Evolutionary conservation across 2,113 vertebrate species (phyloP).

Genomic region (Neopipo cinnamomea): DNA sequence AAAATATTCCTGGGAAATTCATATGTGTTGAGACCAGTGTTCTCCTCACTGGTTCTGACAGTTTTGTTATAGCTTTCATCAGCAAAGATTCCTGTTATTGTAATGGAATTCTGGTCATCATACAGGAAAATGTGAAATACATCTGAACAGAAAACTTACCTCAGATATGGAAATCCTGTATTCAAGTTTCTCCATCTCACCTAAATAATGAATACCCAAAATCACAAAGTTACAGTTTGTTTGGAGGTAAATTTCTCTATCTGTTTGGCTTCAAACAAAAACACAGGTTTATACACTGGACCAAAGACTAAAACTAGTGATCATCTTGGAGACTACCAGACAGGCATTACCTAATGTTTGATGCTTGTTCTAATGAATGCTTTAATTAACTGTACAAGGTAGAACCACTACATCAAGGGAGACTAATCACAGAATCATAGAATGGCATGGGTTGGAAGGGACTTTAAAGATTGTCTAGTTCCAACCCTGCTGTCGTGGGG

Average conservation of each 20-base stretch:
- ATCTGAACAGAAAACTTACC: not conserved
- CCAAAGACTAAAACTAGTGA: not conserved
- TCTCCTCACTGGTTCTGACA: not conserved
- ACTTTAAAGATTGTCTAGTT: not conserved
- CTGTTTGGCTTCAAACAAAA: not conserved
- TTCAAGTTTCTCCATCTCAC: not conserved
- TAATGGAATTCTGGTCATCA: not conserved
- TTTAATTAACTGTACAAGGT: not conserved
- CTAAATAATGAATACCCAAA: not conserved
- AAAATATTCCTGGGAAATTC: not conserved
- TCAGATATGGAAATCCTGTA: not conserved
- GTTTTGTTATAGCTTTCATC: not conserved
- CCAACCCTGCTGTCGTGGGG: accelerated
- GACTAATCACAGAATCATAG: not conserved
- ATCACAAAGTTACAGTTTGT: not conserved
- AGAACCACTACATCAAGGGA: not conserved
- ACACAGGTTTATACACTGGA: not conserved
- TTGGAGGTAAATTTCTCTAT: not conserved
- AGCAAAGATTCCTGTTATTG: not conserved
- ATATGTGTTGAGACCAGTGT: not conserved
- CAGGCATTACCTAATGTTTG: not conserved
- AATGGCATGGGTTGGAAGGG: not conserved
- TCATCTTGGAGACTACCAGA: not conserved
- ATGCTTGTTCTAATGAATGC: not conserved
- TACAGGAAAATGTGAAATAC: not conserved